Percentiles rank a stretch among this genome's conserved stretches.
Conservation (phyloP, 2,113 vertebrate genomes). For the Hyperoodon ampullatus region DNA sequence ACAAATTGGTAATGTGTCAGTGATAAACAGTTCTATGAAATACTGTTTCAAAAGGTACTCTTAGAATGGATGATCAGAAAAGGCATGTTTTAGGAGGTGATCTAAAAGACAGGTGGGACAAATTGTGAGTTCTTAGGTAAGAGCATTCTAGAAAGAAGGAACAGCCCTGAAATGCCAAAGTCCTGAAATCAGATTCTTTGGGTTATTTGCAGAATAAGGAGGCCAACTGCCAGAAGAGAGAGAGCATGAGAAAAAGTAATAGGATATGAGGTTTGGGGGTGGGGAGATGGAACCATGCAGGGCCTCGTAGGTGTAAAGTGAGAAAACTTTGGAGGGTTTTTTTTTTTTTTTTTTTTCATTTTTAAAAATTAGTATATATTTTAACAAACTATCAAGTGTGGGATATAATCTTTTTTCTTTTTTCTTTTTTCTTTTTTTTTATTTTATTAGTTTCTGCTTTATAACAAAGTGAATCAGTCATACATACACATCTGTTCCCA, state of each 20-base stretch:
- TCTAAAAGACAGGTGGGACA: not conserved
- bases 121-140: not conserved
- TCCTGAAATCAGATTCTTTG: not conserved
- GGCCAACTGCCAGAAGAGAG: not conserved
- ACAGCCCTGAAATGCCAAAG: not conserved
- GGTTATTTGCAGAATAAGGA: not conserved
- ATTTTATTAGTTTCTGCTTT: no score
- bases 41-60: not conserved
- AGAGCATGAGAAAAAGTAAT: not conserved
- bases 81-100: not conserved
- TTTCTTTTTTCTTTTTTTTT: no score
- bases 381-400: no score
- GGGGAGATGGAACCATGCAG: not conserved
- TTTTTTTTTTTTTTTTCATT: no score
- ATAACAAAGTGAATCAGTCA: no score
- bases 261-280: not conserved
- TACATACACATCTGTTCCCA: no score
- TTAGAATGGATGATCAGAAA: not conserved
- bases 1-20: no score
- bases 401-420: no score
- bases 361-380: no score
- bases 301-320: rapidly evolving
- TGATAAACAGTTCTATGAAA: not conserved
- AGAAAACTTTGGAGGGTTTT: not conserved
- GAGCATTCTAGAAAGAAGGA: not conserved